Base-by-base conservation (phyloP, 1,140 invertebrate species). In the Aleiodes sp. region DNA sequence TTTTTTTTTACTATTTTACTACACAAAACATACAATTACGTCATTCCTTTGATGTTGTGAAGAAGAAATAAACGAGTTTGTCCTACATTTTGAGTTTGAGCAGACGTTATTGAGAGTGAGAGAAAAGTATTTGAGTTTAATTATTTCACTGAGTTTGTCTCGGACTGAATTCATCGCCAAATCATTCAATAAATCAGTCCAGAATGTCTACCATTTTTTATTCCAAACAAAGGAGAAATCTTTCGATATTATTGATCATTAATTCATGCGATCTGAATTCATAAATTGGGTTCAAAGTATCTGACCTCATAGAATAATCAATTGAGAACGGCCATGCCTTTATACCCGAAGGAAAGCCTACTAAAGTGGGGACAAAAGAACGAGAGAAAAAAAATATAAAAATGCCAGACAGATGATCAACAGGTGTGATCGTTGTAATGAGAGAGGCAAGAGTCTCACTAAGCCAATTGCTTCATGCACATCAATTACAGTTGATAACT, bases 351-450 rank as follows among this genome's bases (percentile, higher is more conserved):
- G 21, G 26, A 52, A 52, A 21, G 19, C 46, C 46, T 52, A 52
- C 26, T 52, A 52, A 16, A 9, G 39, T 43, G 1, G 39, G 6
- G 2, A 43, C 12, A 21, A 41, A 26, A 10, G 26, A 43, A n/a
- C 21, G 12, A 43, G 12, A 8, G n/a, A 41, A 41, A 46, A 65
- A 19, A 65, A 19, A 52, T 46, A 28, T 29, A 29, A 6, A 29
- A 46, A 65, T n/a, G 9, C 24, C 26, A 16, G 26, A 43, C 26
- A 46, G 41, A 29, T 52, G 63, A 65, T 65, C 63, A 65, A 65
- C 63, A 65, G 63, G 63, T 65, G 63, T 52, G 41, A 31, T 14
- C 63, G 8, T 59, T 31, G 41, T 65, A 65, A 56, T 65, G 29
- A 64, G 16, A n/a, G n/a, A 64, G 61, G 19, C 61, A 19, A 28